phyloP scores from a whole-genome alignment of 2,113 vertebrate species.

The Cranoglanis bouderius region DNA sequence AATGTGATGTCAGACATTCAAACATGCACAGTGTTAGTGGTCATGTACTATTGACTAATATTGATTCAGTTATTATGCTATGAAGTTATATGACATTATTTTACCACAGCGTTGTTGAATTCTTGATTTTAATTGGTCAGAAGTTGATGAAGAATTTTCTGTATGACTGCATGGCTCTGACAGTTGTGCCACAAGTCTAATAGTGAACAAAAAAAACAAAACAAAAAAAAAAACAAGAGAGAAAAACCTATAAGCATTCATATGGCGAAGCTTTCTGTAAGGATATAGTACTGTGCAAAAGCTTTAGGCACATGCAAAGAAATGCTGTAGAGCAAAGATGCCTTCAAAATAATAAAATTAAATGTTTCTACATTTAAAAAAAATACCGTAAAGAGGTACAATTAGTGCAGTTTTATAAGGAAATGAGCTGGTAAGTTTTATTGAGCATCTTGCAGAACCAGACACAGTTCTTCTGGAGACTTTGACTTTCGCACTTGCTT shows the following conservation, averaged over 20 bases:
- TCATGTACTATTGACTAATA: background rate
- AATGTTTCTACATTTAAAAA: too few relatives aligned
- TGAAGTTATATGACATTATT: background rate
- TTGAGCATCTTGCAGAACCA: too few relatives aligned
- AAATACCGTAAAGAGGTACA: too few relatives aligned
- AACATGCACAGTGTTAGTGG: background rate
- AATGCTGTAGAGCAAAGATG: too few relatives aligned
- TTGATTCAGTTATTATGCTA: background rate
- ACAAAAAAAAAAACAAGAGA: background rate
- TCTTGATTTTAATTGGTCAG: background rate
- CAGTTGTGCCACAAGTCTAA: background rate
- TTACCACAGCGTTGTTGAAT: background rate
- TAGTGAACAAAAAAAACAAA: background rate
- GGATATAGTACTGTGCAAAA: too few relatives aligned
- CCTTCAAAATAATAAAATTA: too few relatives aligned
- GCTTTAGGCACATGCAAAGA: too few relatives aligned
- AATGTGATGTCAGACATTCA: background rate
- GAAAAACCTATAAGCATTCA: background rate
- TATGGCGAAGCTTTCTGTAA: background rate
- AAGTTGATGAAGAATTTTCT: background rate
- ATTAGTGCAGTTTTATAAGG: too few relatives aligned
- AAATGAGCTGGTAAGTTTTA: too few relatives aligned
- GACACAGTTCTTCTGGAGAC: too few relatives aligned
- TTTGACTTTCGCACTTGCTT: too few relatives aligned
- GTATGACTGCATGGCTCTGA: background rate